These are phyloP conservation scores for Pachymerium ferrugineum DNA, from an alignment of 2,888 invertebrate genomes.

Conservation along the genomic window DNA sequence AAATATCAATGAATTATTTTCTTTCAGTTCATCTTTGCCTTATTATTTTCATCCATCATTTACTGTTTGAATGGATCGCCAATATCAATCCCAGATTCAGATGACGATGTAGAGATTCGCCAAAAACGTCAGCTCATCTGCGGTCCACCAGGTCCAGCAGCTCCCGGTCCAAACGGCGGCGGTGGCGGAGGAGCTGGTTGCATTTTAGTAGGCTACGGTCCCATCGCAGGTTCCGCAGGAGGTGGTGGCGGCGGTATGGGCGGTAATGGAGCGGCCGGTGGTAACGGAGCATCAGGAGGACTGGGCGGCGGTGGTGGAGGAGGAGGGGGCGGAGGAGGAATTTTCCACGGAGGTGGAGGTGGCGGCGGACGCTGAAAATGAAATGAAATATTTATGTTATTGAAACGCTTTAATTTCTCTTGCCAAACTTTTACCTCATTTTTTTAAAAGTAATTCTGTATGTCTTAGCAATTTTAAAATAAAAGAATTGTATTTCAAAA, in stretches of 20 bases:
- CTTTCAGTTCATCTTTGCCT: too few relatives aligned
- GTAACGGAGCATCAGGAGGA: not conserved
- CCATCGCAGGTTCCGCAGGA: not conserved
- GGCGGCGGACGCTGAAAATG: not conserved
- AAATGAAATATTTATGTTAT: too few relatives aligned
- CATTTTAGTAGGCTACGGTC: not conserved
- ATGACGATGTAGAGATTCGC: not conserved
- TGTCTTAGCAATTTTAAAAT: too few relatives aligned
- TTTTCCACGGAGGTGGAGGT: not conserved
- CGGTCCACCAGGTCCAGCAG: not conserved
- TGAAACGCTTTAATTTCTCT: too few relatives aligned
- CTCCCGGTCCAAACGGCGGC: not conserved
- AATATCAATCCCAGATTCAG: too few relatives aligned
- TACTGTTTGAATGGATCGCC: not conserved
- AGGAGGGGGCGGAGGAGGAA: not conserved
- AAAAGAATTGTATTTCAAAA: too few relatives aligned
- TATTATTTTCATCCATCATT: too few relatives aligned
- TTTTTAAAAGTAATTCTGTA: too few relatives aligned
- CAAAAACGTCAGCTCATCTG: not conserved
- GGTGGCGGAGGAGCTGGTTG: not conserved
- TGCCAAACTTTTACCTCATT: too few relatives aligned
- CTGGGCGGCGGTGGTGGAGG: constrained; percentile 2
- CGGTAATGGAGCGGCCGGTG: not conserved
- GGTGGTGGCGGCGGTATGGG: constrained; percentile 7
- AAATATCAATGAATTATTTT: too few relatives aligned